Percentiles rank a stretch among this genome's conserved stretches.
phyloP scores from a whole-genome alignment of 2,888 invertebrate species.

The Phortica okadai region DNA sequence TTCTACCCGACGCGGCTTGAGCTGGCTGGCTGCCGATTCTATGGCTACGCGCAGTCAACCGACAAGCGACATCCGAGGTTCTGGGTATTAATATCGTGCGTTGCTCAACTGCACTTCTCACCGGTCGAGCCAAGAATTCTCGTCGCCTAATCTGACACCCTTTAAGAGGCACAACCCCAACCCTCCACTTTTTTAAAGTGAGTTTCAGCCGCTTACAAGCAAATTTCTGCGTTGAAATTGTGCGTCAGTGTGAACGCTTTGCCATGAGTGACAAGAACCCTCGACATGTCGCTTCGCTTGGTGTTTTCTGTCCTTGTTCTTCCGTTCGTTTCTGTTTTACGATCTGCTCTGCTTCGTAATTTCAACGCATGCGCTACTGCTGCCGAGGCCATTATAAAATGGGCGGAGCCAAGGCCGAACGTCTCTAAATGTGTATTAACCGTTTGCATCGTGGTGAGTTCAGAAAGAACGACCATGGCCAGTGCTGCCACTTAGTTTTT shows the following conservation, averaged over 20 bases:
- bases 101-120: not conserved
- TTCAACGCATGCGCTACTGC: constrained; percentile 59
- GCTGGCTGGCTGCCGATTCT: not conserved
- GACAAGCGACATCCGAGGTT: not conserved
- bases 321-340: constrained; percentile 42
- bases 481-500: no score
- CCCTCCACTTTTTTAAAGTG: not conserved
- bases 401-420: constrained; percentile 69
- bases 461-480: constrained; percentile 7
- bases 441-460: constrained; percentile 60
- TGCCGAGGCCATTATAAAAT: constrained; percentile 72
- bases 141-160: constrained; percentile 9
- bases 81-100: not conserved
- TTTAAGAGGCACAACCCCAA: not conserved
- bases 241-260: not conserved
- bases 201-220: not conserved
- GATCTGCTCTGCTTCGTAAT: constrained; percentile 44
- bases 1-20: constrained; percentile 33
- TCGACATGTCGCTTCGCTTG: constrained; percentile 5
- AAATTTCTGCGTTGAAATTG: not conserved
- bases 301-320: constrained; percentile 26
- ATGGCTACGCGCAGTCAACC: not conserved
- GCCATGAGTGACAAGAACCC: constrained; percentile 3
- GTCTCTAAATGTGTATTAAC: constrained; percentile 45
- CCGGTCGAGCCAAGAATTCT: not conserved